Conservation (phyloP, 2,888 invertebrate genomes). For the Smittia aterrima region DNA sequence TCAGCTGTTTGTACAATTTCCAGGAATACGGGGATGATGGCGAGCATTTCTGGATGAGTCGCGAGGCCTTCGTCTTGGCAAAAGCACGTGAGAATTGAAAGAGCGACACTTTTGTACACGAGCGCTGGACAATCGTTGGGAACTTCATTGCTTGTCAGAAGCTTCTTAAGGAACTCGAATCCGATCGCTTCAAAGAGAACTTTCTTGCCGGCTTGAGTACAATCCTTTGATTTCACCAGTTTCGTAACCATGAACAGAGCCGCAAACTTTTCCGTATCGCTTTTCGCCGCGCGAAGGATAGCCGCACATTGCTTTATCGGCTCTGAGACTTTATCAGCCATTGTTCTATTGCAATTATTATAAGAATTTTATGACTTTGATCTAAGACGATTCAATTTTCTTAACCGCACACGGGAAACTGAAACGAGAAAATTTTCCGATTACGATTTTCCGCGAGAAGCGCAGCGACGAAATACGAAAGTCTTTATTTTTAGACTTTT, state of each 20-base stretch:
- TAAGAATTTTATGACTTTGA: neutral
- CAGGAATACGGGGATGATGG: conserved; percentile 76
- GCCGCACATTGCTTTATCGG: conserved; percentile 80
- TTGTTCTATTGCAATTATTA: conserved; percentile 11
- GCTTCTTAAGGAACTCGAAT: conserved; percentile 77
- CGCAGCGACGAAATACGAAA: conserved; percentile 1
- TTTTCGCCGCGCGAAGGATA: conserved; percentile 73
- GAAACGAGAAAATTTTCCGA: neutral
- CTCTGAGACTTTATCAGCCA: conserved; percentile 63
- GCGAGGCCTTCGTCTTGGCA: conserved; percentile 78
- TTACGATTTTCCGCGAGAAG: neutral
- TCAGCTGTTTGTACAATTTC: conserved; percentile 82
- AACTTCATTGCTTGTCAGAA: conserved; percentile 71
- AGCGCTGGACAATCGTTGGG: conserved; percentile 86
- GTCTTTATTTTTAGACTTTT: conserved; percentile 35
- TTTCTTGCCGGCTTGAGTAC: conserved; percentile 72
- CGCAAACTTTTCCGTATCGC: conserved; percentile 89
- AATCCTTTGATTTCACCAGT: conserved; percentile 79
- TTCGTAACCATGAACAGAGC: conserved; percentile 90
- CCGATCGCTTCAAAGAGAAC: conserved; percentile 87
- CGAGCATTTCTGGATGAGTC: conserved; percentile 78
- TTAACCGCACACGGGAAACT: conserved; percentile 28
- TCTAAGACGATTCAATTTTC: neutral
- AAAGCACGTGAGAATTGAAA: conserved; percentile 83
- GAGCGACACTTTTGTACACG: conserved; percentile 86